phyloP scores from a whole-genome alignment of 1,140 invertebrate genomes.

The Megalopta genalis region DNA sequence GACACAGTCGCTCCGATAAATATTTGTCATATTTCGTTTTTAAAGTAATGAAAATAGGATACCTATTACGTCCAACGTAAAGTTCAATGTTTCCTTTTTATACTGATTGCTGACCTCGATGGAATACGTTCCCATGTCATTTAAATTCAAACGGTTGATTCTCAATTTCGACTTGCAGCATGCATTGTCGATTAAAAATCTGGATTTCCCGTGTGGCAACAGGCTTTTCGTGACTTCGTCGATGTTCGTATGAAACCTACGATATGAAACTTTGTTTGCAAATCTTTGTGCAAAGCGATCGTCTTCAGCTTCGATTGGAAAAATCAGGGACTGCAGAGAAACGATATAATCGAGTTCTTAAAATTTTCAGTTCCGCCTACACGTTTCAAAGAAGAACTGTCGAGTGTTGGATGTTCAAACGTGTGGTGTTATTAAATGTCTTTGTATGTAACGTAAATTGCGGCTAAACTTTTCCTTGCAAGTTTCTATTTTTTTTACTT shows the following conservation, averaged over 20 bases:
- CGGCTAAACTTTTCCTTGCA: too few species aligned
- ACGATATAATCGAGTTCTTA: too few species aligned
- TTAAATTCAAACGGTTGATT: constrained; percentile 57
- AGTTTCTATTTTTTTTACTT: too few species aligned
- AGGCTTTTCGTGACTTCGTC: constrained; percentile 56
- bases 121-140: constrained; percentile 65
- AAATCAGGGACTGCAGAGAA: too few species aligned
- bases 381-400: too few species aligned
- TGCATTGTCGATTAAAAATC: constrained; percentile 34
- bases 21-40: not conserved
- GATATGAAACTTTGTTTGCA: not conserved
- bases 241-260: constrained; percentile 63
- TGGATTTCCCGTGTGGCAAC: constrained; percentile 8
- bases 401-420: too few species aligned
- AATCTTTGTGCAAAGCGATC: too few species aligned
- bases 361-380: too few species aligned
- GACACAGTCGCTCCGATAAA: too few species aligned
- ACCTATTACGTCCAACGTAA: constrained; percentile 66
- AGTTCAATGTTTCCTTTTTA: constrained; percentile 56
- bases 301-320: too few species aligned
- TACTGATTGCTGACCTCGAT: constrained; percentile 61
- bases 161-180: constrained; percentile 51
- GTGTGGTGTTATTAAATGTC: too few species aligned
- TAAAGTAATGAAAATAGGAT: not conserved
- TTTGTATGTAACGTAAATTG: not conserved